A percentile compares a stretch with the other conserved stretches of the same genome.
Evolutionary conservation across 1,140 invertebrate species (phyloP).

Genomic region (Drosophila simulans): DNA sequence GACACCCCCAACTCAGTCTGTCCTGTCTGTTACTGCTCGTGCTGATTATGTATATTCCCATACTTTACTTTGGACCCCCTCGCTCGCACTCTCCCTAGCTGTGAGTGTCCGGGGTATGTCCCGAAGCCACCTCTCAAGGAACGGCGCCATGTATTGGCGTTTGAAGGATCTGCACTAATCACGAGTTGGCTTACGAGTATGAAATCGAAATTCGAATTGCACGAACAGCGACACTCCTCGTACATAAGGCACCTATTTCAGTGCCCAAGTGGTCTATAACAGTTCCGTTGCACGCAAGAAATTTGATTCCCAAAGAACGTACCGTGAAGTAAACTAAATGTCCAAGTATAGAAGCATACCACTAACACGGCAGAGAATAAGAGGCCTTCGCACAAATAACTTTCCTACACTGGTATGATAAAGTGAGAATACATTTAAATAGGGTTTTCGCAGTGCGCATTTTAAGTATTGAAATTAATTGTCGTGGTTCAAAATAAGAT

Average conservation of each 20-base stretch:
- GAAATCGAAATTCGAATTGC: constrained; percentile 65
- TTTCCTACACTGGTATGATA: background rate
- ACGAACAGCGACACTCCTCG: constrained; percentile 10
- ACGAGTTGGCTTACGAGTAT: constrained; percentile 52
- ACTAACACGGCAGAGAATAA: background rate
- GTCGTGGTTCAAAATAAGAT: too few relatives aligned
- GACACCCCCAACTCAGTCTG: constrained; percentile 50
- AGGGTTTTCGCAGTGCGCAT: too few relatives aligned
- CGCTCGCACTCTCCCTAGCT: too few relatives aligned
- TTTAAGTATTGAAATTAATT: too few relatives aligned
- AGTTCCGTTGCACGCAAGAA: constrained; percentile 35
- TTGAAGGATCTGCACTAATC: constrained; percentile 62
- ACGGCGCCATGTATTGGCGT: constrained; percentile 15
- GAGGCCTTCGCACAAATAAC: background rate
- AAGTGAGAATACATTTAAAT: too few relatives aligned
- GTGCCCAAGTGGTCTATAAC: constrained; percentile 41
- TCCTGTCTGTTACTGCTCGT: constrained; percentile 54
- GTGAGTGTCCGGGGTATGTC: constrained; percentile 34
- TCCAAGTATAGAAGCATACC: background rate
- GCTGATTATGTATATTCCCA: constrained; percentile 70
- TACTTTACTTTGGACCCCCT: constrained; percentile 33
- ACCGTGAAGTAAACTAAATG: background rate
- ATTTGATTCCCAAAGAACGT: constrained; percentile 3
- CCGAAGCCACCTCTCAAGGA: background rate
- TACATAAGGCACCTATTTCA: constrained; percentile 35